phyloP scores from a whole-genome alignment of 2,797 vertebrate genomes.

The Apogon talboti region DNA sequence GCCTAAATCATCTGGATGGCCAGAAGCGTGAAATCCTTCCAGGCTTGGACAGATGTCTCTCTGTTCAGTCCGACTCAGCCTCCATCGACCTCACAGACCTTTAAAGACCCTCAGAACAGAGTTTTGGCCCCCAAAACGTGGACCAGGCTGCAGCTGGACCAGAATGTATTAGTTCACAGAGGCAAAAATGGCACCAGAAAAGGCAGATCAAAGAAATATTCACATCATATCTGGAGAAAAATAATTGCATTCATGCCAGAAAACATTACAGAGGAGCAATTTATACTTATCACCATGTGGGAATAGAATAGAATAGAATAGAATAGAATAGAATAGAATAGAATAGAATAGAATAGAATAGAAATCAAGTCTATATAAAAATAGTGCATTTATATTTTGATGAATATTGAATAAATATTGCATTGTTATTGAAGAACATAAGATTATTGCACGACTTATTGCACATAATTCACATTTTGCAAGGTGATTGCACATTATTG shows the following conservation, averaged over 20 bases:
- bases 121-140: conserved; percentile 44
- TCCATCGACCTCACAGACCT: conserved; percentile 67
- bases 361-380: too few relatives aligned
- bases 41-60: conserved; percentile 89
- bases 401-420: too few relatives aligned
- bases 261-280: too few relatives aligned
- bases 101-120: conserved; percentile 61
- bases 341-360: too few relatives aligned
- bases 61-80: conserved; percentile 64
- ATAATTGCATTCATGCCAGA: too few relatives aligned
- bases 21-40: conserved; percentile 94
- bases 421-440: too few relatives aligned
- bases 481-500: background rate
- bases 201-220: background rate
- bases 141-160: conserved; percentile 45
- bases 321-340: too few relatives aligned
- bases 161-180: conserved; percentile 25
- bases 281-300: background rate
- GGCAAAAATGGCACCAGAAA: background rate
- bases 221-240: too few relatives aligned
- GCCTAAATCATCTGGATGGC: conserved; percentile 94
- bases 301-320: too few relatives aligned
- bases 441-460: too few relatives aligned
- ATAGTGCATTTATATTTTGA: too few relatives aligned
- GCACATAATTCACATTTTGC: background rate